Evolutionary conservation across 2,113 vertebrate genomes (phyloP).

Genomic region (Mesitornis unicolor): DNA sequence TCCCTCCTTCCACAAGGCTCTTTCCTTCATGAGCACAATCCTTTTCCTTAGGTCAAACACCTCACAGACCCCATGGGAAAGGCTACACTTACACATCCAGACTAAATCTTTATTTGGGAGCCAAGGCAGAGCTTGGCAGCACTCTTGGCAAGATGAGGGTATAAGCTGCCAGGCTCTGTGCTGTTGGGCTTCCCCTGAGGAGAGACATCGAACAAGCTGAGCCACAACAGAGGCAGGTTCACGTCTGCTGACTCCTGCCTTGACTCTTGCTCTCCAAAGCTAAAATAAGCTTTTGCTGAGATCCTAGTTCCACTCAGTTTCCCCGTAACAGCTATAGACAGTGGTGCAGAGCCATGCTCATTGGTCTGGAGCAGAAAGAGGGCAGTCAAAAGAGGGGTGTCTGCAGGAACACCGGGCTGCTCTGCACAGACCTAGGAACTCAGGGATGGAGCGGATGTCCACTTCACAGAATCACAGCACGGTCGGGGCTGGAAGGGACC

Average conservation of each 20-base stretch:
- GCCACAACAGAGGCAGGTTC: background rate
- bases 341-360: background rate
- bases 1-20: background rate
- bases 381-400: background rate
- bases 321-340: background rate
- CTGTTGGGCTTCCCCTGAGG: background rate
- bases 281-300: background rate
- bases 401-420: background rate
- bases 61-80: background rate
- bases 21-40: background rate
- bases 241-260: background rate
- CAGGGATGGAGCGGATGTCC: background rate
- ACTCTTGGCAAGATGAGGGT: background rate
- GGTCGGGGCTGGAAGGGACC: too few species aligned
- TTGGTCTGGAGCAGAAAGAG: background rate
- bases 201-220: background rate
- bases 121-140: background rate
- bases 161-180: fast-evolving
- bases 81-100: background rate
- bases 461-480: too few species aligned
- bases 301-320: background rate
- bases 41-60: background rate
- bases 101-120: background rate
- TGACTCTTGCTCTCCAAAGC: background rate
- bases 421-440: background rate